phyloP scores from a whole-genome alignment of 2,113 vertebrate genomes.

The Triplophysa dalaica region DNA sequence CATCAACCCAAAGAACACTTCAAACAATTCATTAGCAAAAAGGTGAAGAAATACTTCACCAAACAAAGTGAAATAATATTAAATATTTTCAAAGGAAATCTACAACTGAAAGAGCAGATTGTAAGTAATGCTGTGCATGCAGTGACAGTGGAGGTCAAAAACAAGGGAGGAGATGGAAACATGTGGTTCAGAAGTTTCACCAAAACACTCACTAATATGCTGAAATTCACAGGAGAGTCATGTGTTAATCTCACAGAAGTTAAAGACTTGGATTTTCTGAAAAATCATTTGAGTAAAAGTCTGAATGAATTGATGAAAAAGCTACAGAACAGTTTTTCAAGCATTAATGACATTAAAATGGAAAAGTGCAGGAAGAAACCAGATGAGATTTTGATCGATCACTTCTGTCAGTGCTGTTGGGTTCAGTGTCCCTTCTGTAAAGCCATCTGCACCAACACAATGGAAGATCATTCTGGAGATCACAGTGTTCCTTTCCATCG shows the following conservation, averaged over 20 bases:
- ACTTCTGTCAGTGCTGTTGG: constrained; percentile 42
- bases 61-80: neutral
- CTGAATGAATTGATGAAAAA: too few relatives aligned
- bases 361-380: too few relatives aligned
- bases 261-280: neutral
- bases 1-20: constrained; percentile 31
- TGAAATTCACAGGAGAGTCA: constrained; percentile 36
- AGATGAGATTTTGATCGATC: too few relatives aligned
- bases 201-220: constrained; percentile 33
- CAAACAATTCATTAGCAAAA: constrained; percentile 53
- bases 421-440: constrained; percentile 48
- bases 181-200: constrained; percentile 26
- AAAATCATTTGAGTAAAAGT: too few relatives aligned
- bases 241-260: constrained; percentile 45
- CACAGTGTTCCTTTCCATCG: neutral
- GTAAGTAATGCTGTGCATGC: constrained; percentile 44
- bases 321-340: too few relatives aligned
- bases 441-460: constrained; percentile 46
- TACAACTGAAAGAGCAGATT: neutral
- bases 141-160: constrained; percentile 44
- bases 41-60: constrained; percentile 26
- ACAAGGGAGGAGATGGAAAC: neutral
- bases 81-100: constrained; percentile 1
- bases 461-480: constrained; percentile 36
- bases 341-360: too few relatives aligned